A percentile compares a stretch with the other conserved stretches of the same genome.
Conservation (phyloP, 2,888 invertebrate species). For the Dicyrtomina minuta region DNA sequence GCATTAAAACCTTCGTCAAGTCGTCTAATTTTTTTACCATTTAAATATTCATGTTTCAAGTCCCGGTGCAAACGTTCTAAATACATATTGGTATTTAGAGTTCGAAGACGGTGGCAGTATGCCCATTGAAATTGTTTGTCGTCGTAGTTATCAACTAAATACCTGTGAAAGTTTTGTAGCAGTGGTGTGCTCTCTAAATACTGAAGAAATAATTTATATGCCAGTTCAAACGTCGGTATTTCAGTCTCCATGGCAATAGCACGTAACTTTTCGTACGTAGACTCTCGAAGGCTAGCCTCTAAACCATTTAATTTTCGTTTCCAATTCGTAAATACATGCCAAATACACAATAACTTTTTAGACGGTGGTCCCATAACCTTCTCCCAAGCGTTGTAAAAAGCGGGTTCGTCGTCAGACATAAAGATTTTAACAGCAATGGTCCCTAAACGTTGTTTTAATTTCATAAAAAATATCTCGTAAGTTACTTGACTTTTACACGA, state of each 20-base stretch:
- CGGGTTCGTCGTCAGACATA: slow-evolving; percentile 9
- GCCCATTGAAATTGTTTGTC: neutral
- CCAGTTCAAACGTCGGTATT: neutral
- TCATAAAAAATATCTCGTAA: neutral
- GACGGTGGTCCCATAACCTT: neutral
- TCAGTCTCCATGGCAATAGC: neutral
- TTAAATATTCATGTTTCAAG: neutral
- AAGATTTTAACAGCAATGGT: neutral
- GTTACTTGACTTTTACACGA: neutral
- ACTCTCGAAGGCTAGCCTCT: no score
- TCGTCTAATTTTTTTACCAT: neutral
- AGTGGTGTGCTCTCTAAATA: neutral
- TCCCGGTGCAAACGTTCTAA: neutral
- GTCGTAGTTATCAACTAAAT: neutral
- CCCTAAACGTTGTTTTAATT: neutral
- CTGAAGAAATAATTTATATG: neutral
- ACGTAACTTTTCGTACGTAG: neutral
- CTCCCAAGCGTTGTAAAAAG: slow-evolving; percentile 5
- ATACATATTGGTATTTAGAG: neutral
- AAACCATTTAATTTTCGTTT: no score
- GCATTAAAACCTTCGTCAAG: slow-evolving; percentile 4
- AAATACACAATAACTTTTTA: slow-evolving; percentile 5
- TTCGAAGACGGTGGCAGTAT: neutral
- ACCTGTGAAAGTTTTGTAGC: neutral
- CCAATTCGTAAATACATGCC: neutral